phyloP scores from a whole-genome alignment of 2,888 invertebrate genomes.

The Argynnis bischoffii region DNA sequence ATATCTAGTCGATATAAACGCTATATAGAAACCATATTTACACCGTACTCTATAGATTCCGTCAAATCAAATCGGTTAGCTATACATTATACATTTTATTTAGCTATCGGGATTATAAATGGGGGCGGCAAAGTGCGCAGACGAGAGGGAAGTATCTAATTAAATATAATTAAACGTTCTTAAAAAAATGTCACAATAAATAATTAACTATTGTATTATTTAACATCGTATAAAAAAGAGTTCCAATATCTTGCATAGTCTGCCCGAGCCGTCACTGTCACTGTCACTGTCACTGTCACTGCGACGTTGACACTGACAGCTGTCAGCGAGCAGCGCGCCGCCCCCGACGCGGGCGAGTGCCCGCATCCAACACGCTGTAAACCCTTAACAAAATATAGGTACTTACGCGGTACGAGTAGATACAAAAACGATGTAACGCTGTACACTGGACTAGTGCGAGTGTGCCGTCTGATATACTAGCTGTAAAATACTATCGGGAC shows the following conservation, averaged over 20 bases:
- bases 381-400: constrained; percentile 75
- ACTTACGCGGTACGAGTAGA: constrained; percentile 63
- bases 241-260: not conserved
- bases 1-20: constrained; percentile 70
- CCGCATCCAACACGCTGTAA: constrained; percentile 46
- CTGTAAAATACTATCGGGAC: constrained; percentile 4
- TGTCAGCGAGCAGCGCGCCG: constrained; percentile 4
- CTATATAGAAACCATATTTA: constrained; percentile 68
- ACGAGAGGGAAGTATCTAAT: too few species aligned
- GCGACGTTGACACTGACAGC: constrained; percentile 19
- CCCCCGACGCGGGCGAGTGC: constrained; percentile 20
- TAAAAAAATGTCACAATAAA: too few species aligned
- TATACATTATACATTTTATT: constrained; percentile 47
- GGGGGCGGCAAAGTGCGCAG: constrained; percentile 20
- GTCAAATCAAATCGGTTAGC: constrained; percentile 50
- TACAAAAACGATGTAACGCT: constrained; percentile 70
- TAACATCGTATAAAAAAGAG: constrained; percentile 4
- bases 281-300: constrained; percentile 1
- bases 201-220: not conserved
- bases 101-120: constrained; percentile 40
- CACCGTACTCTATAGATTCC: constrained; percentile 63
- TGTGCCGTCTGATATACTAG: constrained; percentile 42
- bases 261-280: not conserved
- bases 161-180: too few species aligned
- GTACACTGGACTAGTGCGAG: constrained; percentile 64